phyloP scores from a whole-genome alignment of 2,888 invertebrate genomes.

The Athalia cordata region DNA sequence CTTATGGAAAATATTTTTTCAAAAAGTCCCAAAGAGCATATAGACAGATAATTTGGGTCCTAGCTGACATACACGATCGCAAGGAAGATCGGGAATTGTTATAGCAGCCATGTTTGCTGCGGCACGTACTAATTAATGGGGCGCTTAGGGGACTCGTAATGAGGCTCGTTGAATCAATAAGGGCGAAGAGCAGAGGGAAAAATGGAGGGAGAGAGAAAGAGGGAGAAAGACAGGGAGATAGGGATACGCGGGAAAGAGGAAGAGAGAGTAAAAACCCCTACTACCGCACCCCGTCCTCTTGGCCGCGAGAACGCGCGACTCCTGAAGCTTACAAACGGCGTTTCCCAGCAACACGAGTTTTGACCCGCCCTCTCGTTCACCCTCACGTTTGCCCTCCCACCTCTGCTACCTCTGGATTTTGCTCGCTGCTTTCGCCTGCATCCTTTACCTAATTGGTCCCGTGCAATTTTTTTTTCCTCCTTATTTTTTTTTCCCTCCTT shows the following conservation, averaged over 20 bases:
- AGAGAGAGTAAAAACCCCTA: neutral
- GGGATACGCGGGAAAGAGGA: neutral
- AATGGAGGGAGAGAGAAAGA: neutral
- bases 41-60: neutral
- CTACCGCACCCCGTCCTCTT: constrained; percentile 26
- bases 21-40: neutral
- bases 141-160: constrained; percentile 59
- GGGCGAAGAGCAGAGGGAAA: constrained; percentile 32
- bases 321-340: constrained; percentile 60
- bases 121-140: constrained; percentile 61
- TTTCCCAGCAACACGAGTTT: constrained; percentile 66
- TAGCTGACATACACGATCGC: neutral
- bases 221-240: neutral
- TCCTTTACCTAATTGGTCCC: constrained; percentile 35
- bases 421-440: constrained; percentile 26
- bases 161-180: constrained; percentile 65
- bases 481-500: neutral
- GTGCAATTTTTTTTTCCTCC: neutral
- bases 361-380: constrained; percentile 58
- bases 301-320: constrained; percentile 56
- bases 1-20: no score
- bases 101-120: constrained; percentile 51
- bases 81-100: constrained; percentile 7
- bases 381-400: constrained; percentile 49
- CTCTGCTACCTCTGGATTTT: constrained; percentile 2